Base-by-base conservation (phyloP, 2,888 invertebrate genomes). In the Amiota minor region DNA sequence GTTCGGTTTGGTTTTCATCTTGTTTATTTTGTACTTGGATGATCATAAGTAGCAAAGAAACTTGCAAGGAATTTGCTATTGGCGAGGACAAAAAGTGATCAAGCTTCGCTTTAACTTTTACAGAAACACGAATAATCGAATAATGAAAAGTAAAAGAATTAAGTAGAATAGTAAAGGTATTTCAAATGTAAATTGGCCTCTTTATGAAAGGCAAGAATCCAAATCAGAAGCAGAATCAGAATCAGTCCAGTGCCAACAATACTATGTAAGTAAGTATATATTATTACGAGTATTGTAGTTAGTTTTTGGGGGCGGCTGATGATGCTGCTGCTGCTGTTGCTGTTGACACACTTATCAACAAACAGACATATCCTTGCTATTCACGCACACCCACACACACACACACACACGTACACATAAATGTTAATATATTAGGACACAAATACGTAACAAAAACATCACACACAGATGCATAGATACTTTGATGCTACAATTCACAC, bases 331-430 rank as follows among this genome's bases (percentile, higher is more conserved):
- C 70, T 75, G 77, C 81, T 86, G 86, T 86, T 85, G 85, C 81
- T 86, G 86, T 86, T 85, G 85, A 86, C 87, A 84, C 80, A 85
- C 83, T 86, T 85, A 83, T 82, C 84, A 83, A 69, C 76, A 68
- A 75, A 77, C 77, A 73, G 75, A 74, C 76, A 76, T 55, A 75
- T 53, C 65, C 61, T 70, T 50, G 68, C 20, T 69, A n/a, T n/a
- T n/a, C n/a, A n/a, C n/a, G 4, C 53, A 53, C 12, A 8, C 18
- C 9, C 14, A 64, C 14, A 61, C 65, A 68, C 14, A 74, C 9
- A 53, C 23, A 72, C 61, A 70, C 68, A 70, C 14, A 68, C 16
- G 75, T 2, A 74, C 46, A 65, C 47, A 67, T 71, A 59, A 50
- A 75, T 35, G 64, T n/a, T 18, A n/a, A 56, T 20, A 56, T 62